phyloP scores from a whole-genome alignment of 1,140 invertebrate genomes.

The Laupala kohalensis region DNA sequence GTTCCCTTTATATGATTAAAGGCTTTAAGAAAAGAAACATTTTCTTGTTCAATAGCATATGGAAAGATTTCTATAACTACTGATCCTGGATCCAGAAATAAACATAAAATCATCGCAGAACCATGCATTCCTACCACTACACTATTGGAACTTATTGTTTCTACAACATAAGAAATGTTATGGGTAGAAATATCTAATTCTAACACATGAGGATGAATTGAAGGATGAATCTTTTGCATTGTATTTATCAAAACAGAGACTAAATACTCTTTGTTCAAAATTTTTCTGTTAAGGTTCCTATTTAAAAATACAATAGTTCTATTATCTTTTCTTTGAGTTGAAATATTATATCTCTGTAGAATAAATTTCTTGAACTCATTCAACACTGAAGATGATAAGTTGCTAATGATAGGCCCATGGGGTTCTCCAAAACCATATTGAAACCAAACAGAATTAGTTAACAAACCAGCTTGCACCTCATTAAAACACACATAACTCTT shows the following conservation, averaged over 20 bases:
- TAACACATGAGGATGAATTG: constrained; percentile 10
- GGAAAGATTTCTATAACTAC: constrained; percentile 28
- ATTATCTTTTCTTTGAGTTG: not conserved
- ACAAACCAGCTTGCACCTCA: constrained; percentile 27
- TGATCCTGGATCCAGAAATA: constrained; percentile 23
- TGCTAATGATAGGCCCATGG: constrained; percentile 27
- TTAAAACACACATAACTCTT: constrained; percentile 27
- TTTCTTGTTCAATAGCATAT: constrained; percentile 28
- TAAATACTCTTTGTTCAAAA: constrained; percentile 34
- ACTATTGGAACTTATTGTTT: not conserved
- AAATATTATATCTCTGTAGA: not conserved
- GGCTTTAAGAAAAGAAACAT: constrained; percentile 36
- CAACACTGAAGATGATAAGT: constrained; percentile 13
- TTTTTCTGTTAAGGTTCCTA: constrained; percentile 31
- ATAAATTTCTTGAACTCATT: constrained; percentile 19
- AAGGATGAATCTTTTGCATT: not conserved
- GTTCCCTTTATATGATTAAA: constrained; percentile 25
- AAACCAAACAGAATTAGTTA: constrained; percentile 31
- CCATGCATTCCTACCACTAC: constrained; percentile 29
- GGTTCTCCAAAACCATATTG: constrained; percentile 36
- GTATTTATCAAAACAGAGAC: constrained; percentile 10
- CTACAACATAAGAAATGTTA: not conserved
- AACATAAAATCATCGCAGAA: constrained; percentile 23
- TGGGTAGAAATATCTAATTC: constrained; percentile 18
- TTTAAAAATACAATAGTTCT: constrained; percentile 24